Evolutionary conservation across 1,140 invertebrate genomes (phyloP), one percentile per base, ranked within the genome.

Genomic region (Drosophila hydei): DNA sequence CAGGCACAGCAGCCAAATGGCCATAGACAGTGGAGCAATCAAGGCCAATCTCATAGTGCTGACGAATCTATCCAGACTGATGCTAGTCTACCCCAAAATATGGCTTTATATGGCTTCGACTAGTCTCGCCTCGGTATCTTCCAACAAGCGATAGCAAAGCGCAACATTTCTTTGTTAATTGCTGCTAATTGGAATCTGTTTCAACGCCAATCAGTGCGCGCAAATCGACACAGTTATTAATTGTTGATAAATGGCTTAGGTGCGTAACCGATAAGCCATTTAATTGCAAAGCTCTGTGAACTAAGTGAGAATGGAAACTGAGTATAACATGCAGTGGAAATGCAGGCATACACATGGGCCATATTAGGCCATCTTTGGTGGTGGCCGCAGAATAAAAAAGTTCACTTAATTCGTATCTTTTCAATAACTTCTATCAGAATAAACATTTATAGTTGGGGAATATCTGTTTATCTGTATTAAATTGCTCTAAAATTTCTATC

Each of bases 1-100:
- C 4, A 51, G 30, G 38, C 50, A 65, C 7, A 51, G 14, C 0
- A 77, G 36, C 55, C 75, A 54, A 47, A 61, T 16, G 9, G 27
- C 48, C 18, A 75, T 8, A 21, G 25, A 25, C 7, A 75, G 30
- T 0, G 50, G 4, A 1, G 50, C 21, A 12, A 55, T 14, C 45
- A 61, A 23, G 1, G 3, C 0, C 9, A 45, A 25, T 21, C 47
- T 52, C 67, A 77, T 77, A 1, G 18, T 40, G 3, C 3, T 9
- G n/a, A n/a, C n/a, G n/a, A n/a, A n/a, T n/a, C n/a, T 16, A 42
- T 14, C 2, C 1, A 27, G 40, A 65, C 71, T 73, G 14, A 23
- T 8, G 5, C 11, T 14, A 21, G 42, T 6, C 12, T 7, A 2
- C 1, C 2, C 8, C n/a, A 11, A 21, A 19, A 1, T 12, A 9